Conservation (phyloP, 2,113 vertebrate species). For the Dipodomys spectabilis region DNA sequence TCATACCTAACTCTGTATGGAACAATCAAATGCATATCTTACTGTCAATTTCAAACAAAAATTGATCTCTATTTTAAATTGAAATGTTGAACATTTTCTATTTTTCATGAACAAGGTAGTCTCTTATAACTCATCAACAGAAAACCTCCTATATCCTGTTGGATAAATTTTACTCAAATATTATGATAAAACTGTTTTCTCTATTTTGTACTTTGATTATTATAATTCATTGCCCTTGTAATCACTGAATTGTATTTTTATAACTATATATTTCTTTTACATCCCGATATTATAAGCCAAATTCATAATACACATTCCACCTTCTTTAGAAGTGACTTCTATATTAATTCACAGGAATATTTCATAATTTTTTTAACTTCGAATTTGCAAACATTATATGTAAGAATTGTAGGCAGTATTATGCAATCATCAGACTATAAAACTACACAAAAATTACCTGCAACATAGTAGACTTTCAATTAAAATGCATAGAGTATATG, state of each 20-base stretch:
- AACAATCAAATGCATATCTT: background rate
- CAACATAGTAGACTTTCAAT: background rate
- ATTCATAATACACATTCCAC: background rate
- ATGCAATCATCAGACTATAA: background rate
- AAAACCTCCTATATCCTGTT: background rate
- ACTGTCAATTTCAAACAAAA: background rate
- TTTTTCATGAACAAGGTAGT: background rate
- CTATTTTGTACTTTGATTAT: background rate
- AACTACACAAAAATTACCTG: background rate
- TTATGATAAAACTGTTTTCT: background rate
- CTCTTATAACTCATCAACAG: background rate
- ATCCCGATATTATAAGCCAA: background rate
- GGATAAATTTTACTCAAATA: background rate
- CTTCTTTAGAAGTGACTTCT: background rate
- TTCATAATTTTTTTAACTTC: background rate
- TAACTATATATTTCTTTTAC: background rate
- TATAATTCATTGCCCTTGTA: background rate
- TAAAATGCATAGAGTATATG: background rate
- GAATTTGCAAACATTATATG: background rate
- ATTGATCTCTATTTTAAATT: conserved; percentile 6
- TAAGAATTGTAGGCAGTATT: background rate
- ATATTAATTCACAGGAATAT: background rate
- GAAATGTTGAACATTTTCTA: conserved; percentile 18
- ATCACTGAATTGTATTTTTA: background rate
- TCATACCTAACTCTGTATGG: background rate